A percentile compares a stretch with the other conserved stretches of the same genome.
Evolutionary conservation across 2,797 vertebrate genomes (phyloP).

Genomic region (Pelodytes ibericus): DNA sequence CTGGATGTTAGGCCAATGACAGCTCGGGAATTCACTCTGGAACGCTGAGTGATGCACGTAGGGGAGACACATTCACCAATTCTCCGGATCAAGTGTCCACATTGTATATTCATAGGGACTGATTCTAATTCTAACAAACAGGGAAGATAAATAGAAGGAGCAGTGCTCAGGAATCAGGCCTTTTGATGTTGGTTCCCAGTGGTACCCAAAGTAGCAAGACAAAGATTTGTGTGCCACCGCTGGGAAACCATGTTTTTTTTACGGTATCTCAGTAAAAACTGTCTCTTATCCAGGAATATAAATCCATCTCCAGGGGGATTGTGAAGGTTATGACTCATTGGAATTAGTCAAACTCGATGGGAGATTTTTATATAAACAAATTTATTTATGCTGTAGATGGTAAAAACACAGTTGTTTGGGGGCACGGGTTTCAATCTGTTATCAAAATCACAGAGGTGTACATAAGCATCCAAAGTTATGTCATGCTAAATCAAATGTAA

Average conservation of each 20-base stretch:
- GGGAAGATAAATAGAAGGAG: slow-evolving; percentile 20
- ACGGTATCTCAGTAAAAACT: slow-evolving; percentile 13
- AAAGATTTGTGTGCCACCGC: slow-evolving; percentile 10
- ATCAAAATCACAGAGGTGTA: background rate
- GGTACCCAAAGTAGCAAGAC: slow-evolving; percentile 19
- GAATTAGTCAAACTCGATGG: background rate
- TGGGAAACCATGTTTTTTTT: slow-evolving; percentile 10
- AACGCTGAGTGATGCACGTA: background rate
- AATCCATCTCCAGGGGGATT: background rate
- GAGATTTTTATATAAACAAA: background rate
- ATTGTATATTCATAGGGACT: slow-evolving; percentile 40
- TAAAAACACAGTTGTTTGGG: background rate
- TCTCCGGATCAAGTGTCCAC: slow-evolving; percentile 20
- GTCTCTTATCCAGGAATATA: background rate
- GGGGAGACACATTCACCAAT: background rate
- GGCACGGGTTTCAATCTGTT: background rate
- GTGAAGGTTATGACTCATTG: background rate
- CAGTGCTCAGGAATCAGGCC: background rate
- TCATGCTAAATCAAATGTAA: background rate
- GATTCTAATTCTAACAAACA: slow-evolving; percentile 22
- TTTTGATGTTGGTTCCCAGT: slow-evolving; percentile 44
- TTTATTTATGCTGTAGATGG: background rate
- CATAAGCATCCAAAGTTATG: background rate
- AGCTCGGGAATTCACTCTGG: background rate
- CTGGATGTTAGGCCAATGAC: background rate